A percentile compares a stretch with the other conserved stretches of the same genome.
phyloP scores from a whole-genome alignment of 2,113 vertebrate species.

The Polyodon spathula region DNA sequence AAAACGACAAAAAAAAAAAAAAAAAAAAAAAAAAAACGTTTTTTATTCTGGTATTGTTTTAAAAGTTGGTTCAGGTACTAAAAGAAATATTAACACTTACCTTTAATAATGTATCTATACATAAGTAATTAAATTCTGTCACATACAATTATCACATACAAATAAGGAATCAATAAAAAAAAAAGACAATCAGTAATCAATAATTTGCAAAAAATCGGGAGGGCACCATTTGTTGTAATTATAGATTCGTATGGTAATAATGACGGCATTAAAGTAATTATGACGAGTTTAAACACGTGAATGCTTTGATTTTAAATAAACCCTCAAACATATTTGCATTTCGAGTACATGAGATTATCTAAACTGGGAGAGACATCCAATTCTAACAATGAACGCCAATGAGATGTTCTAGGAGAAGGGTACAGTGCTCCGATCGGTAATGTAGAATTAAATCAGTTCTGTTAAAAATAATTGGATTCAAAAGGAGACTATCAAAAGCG shows the following conservation, averaged over 20 bases:
- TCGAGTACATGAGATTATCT: neutral
- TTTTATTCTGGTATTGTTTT: too few relatives aligned
- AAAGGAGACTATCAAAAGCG: too few relatives aligned
- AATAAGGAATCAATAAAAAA: neutral
- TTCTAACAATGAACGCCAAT: neutral
- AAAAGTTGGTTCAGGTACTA: too few relatives aligned
- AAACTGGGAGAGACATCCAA: neutral
- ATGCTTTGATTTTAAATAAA: neutral
- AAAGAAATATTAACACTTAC: too few relatives aligned
- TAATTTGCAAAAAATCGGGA: slow-evolving; percentile 2
- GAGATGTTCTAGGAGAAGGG: too few relatives aligned
- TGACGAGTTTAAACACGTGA: neutral
- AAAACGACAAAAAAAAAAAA: too few relatives aligned
- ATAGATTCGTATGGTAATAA: neutral
- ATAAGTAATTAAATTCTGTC: neutral
- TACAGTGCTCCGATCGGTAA: neutral
- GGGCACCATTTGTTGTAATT: slow-evolving; percentile 1
- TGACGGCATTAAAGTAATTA: slow-evolving; percentile 3
- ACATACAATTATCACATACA: neutral
- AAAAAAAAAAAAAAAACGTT: too few relatives aligned
- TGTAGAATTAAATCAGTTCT: neutral
- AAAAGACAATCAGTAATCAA: neutral
- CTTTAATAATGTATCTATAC: too few relatives aligned
- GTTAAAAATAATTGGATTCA: too few relatives aligned
- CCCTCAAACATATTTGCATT: neutral